Evolutionary conservation across 1,140 invertebrate species (phyloP), one percentile per base, ranked within the genome.

Genomic region (Sesamia nonagrioides): DNA sequence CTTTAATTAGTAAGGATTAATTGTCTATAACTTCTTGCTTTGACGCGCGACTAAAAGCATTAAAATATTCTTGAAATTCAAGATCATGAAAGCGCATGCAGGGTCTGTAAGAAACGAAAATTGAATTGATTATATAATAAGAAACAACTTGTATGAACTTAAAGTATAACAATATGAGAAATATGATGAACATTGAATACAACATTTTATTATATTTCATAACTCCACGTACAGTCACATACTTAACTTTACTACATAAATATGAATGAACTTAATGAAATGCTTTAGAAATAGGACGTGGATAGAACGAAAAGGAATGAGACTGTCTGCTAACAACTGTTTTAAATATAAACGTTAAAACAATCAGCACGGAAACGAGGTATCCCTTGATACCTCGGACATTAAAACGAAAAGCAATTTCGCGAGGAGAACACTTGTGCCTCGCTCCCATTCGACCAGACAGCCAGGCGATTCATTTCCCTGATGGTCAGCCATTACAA

Each of bases 401-500:
- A 86, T 83, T 87, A 84, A 83, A 87, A 86, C 82, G 81, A 78
- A 88, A 92, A 89, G 85, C 87, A 84, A 90, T 92, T 89, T 84
- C 82, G 84, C 85, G 77, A 82, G 76, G 68, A 86, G 79, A 85
- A 86, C 81, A 88, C 82, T 88, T 78, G 84, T 82, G 85, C 86
- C 84, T 73, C 76, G 82, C 83, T 84, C 81, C 85, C 60, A 86
- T 84, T 90, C 84, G 80, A 81, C 52, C 84, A 84, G 85, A 88
- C 85, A 85, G 79, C 81, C 27, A 75, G 79, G 79, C 89, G 79
- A 92, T 92, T 91, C 90, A 93, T 93, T 94, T 89, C 86, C 88
- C 88, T 94, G 91, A 93, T 94, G 92, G 90, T 85, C 84, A 81
- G 80, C 88, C 90, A 94, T 93, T 93, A 92, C 88, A 89, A 81